phyloP scores from a whole-genome alignment of 2,888 invertebrate genomes.

The Caenorhabditis becei region DNA sequence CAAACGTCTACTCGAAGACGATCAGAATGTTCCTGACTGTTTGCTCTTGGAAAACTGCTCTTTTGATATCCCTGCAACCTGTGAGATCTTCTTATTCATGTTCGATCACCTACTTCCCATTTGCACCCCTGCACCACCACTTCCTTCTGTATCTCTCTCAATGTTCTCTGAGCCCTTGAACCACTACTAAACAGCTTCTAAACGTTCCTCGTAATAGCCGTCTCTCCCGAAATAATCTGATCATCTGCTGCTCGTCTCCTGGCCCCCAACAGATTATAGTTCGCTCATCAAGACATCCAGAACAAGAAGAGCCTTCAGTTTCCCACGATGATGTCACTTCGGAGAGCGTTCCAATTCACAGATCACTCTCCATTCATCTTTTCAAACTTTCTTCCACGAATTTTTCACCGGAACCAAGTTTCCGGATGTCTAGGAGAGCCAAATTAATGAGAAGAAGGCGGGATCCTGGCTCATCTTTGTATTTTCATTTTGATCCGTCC shows the following conservation, averaged over 20 bases:
- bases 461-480: too few species aligned
- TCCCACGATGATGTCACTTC: slow-evolving; percentile 1
- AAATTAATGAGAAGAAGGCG: background rate
- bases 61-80: too few species aligned
- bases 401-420: too few species aligned
- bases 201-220: background rate
- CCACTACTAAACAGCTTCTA: background rate
- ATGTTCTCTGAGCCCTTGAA: background rate
- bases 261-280: slow-evolving; percentile 1
- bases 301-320: background rate
- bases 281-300: background rate
- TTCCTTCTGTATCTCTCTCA: background rate
- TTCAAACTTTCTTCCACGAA: background rate
- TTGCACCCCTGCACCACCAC: background rate
- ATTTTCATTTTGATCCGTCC: too few species aligned
- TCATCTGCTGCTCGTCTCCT: background rate
- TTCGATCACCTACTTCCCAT: too few species aligned
- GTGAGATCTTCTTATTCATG: too few species aligned
- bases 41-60: too few species aligned
- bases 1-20: too few species aligned
- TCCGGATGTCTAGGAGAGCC: background rate
- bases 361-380: slow-evolving; percentile 4
- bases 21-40: too few species aligned
- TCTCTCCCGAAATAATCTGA: background rate
- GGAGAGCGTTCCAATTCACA: background rate